Percentiles rank a stretch among this genome's conserved stretches.
Conservation (phyloP, 2,888 invertebrate species). For the Agonopterix heracliana region DNA sequence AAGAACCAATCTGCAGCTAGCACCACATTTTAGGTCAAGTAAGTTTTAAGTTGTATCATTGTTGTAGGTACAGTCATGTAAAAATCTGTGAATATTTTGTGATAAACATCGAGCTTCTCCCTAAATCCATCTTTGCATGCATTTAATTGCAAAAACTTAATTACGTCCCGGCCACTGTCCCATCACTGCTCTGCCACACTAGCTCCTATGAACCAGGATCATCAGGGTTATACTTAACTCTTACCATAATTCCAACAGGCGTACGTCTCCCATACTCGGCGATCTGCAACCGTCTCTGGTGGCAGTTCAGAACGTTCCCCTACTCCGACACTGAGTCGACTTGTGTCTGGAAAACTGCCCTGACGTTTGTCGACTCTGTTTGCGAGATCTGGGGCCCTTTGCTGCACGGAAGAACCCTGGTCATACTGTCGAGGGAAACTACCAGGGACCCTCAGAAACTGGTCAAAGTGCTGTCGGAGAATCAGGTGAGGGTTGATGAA, state of each 20-base stretch:
- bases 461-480: slow-evolving; percentile 80
- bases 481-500: slow-evolving; percentile 71
- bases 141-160: too few relatives aligned
- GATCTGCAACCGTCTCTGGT: slow-evolving; percentile 87
- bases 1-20: too few relatives aligned
- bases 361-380: slow-evolving; percentile 94
- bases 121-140: too few relatives aligned
- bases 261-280: slow-evolving; percentile 87
- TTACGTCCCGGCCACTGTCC: too few relatives aligned
- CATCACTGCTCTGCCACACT: too few relatives aligned
- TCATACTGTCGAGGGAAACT: slow-evolving; percentile 83
- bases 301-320: slow-evolving; percentile 92
- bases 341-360: slow-evolving; percentile 92
- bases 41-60: too few relatives aligned
- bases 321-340: slow-evolving; percentile 79
- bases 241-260: slow-evolving; percentile 58
- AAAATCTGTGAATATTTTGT: too few relatives aligned
- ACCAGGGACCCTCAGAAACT: slow-evolving; percentile 88
- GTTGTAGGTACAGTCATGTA: too few relatives aligned
- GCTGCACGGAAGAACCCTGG: slow-evolving; percentile 80
- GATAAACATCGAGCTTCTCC: too few relatives aligned
- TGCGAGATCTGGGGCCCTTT: slow-evolving; percentile 92
- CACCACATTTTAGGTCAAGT: too few relatives aligned
- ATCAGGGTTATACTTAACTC: too few relatives aligned
- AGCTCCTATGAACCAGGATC: too few relatives aligned